Conservation (phyloP, 92 coral and sea anemone genomes). For the Pocillopora meandrina region DNA sequence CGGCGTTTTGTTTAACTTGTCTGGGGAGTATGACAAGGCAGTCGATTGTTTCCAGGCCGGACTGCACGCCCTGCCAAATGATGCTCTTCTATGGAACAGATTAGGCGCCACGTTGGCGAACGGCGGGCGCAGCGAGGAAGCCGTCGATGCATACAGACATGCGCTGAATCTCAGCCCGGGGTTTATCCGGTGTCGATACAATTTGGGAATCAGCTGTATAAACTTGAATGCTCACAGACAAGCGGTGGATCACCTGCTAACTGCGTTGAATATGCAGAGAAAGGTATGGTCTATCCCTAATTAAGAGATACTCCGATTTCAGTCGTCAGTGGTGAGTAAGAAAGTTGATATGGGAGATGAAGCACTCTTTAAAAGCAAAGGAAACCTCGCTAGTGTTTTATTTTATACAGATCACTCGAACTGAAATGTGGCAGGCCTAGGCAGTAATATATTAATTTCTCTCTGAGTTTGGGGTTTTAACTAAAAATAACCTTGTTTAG, state of each 20-base stretch:
- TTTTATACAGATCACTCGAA: neutral
- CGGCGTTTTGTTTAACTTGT: slow-evolving; percentile 95
- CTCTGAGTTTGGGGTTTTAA: neutral
- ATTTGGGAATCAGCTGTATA: slow-evolving; percentile 96
- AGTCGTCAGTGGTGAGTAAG: neutral
- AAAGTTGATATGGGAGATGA: neutral
- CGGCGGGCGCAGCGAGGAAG: slow-evolving; percentile 99
- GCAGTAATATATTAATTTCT: no score
- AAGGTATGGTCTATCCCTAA: slow-evolving; percentile 52
- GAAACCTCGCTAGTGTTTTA: neutral
- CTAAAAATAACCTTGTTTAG: neutral
- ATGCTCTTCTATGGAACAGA: slow-evolving; percentile 93
- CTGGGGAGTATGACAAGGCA: slow-evolving; percentile 99
- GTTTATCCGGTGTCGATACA: slow-evolving; percentile 92
- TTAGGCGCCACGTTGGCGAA: slow-evolving; percentile 98
- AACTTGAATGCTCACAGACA: slow-evolving; percentile 87
- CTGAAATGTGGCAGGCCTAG: no score
- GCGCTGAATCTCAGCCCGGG: slow-evolving; percentile 97
- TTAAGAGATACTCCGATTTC: no score
- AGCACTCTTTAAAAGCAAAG: neutral
- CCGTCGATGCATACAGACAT: slow-evolving; percentile 98
- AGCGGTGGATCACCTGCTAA: slow-evolving; percentile 93
- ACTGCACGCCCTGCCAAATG: slow-evolving; percentile 78
- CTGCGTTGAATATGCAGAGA: slow-evolving; percentile 92
- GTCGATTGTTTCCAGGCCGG: slow-evolving; percentile 98